These are phyloP conservation scores for Clarias fuscus DNA, from an alignment of 2,797 vertebrate genomes.

Conservation along the genomic window DNA sequence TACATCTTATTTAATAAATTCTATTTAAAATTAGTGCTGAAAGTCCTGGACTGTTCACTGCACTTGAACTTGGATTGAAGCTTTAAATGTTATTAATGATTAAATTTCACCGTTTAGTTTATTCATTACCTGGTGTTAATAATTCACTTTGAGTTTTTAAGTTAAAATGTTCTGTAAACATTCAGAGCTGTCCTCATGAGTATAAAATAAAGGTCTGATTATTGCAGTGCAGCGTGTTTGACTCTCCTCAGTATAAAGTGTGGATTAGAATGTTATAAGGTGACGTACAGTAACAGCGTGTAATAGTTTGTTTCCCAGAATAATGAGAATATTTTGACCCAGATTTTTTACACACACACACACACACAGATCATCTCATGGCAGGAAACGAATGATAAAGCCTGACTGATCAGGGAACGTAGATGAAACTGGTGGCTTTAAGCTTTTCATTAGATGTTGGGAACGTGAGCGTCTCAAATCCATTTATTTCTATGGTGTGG, in stretches of 20 bases:
- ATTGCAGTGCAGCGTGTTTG: not conserved
- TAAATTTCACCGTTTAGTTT: not conserved
- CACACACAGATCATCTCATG: not conserved
- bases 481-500: not conserved
- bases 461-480: too few relatives aligned
- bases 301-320: not conserved
- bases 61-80: not conserved
- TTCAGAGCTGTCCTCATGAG: not conserved
- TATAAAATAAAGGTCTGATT: not conserved
- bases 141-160: not conserved
- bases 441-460: too few relatives aligned
- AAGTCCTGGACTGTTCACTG: not conserved
- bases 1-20: conserved; percentile 17
- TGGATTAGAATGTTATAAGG: not conserved
- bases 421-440: too few relatives aligned
- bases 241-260: not conserved
- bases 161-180: not conserved
- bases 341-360: not conserved
- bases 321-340: not conserved
- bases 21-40: conserved; percentile 8
- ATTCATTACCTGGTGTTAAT: not conserved
- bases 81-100: not conserved
- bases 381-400: not conserved
- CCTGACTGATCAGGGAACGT: not conserved
- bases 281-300: not conserved